Conservation (phyloP, 1,140 invertebrate genomes). For the Triops cancriformis region DNA sequence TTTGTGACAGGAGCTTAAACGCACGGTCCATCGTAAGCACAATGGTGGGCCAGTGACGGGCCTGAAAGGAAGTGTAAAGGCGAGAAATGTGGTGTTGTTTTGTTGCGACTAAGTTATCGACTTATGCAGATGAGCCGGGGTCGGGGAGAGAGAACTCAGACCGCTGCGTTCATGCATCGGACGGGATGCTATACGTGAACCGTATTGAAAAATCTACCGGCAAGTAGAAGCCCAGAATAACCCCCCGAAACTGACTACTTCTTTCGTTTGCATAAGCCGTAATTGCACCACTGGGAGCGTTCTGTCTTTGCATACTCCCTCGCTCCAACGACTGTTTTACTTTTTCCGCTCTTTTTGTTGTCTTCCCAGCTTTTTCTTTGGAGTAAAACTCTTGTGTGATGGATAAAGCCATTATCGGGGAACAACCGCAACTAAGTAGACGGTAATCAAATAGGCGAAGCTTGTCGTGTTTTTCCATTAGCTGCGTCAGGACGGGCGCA, state of each 20-base stretch:
- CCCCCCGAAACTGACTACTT: not conserved
- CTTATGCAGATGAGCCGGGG: not conserved
- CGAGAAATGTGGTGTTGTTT: slow-evolving; percentile 13
- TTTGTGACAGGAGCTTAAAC: not conserved
- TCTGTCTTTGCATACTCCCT: not conserved
- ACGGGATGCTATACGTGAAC: not conserved
- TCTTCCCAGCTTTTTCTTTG: not conserved
- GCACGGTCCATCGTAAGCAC: not conserved
- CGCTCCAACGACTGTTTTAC: not conserved
- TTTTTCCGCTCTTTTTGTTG: not conserved
- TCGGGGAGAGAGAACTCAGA: not conserved
- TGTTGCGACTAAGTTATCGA: not conserved
- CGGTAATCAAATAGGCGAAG: not conserved
- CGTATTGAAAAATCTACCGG: not conserved
- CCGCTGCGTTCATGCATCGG: not conserved
- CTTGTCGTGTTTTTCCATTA: not conserved
- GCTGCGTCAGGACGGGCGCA: not conserved
- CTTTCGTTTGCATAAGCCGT: not conserved
- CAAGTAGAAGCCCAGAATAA: too few species aligned
- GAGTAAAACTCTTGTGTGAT: not conserved
- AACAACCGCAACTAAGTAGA: not conserved
- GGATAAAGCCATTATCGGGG: not conserved
- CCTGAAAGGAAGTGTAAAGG: not conserved
- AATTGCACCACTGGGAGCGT: not conserved
- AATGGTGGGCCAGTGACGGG: not conserved